Conservation (phyloP, 2,797 vertebrate species). For the Typhlichthys subterraneus region DNA sequence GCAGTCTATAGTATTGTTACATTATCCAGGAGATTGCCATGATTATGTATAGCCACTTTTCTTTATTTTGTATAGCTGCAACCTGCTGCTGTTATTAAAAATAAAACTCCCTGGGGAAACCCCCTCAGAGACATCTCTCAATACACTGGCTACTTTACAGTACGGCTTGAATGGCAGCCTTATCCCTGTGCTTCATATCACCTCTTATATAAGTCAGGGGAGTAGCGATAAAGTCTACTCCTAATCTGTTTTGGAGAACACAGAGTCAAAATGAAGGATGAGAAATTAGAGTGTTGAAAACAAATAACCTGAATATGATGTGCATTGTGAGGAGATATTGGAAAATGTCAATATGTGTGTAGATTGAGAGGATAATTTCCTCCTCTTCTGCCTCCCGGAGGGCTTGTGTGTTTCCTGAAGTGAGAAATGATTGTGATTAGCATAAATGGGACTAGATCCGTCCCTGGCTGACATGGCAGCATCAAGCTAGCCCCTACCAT, state of each 20-base stretch:
- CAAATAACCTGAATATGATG: constrained; percentile 38
- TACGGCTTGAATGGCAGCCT: background rate
- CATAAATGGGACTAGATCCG: constrained; percentile 44
- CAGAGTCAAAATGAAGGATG: constrained; percentile 15
- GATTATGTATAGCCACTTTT: no score
- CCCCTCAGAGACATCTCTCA: background rate
- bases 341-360: constrained; percentile 41
- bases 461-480: constrained; percentile 42
- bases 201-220: constrained; percentile 10
- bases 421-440: constrained; percentile 49
- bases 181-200: background rate
- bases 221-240: constrained; percentile 17
- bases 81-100: no score
- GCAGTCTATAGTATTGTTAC: no score
- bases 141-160: background rate
- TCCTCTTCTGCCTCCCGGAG: constrained; percentile 15
- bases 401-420: constrained; percentile 16
- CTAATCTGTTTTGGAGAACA: constrained; percentile 21
- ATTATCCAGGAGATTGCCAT: no score
- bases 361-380: constrained; percentile 33
- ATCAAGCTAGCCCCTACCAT: constrained; percentile 17
- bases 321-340: constrained; percentile 38
- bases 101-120: background rate
- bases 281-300: constrained; percentile 29
- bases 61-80: no score